Conservation (phyloP, 2,797 vertebrate species). For the Danionella dracula region DNA sequence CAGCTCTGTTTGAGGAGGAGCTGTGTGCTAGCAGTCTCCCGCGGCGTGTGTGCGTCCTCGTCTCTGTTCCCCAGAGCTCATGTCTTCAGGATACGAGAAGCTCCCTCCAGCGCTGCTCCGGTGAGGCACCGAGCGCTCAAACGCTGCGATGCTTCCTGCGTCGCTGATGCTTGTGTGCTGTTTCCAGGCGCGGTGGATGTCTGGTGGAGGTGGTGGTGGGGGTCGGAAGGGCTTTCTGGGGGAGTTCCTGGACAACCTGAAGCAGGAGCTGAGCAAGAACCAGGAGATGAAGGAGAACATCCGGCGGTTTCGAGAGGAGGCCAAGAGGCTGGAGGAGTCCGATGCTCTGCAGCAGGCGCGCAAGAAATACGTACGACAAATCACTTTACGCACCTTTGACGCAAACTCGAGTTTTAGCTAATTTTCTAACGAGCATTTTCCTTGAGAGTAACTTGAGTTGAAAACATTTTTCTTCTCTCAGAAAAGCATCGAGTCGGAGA, state of each 20-base stretch:
- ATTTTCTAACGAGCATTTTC: too few relatives aligned
- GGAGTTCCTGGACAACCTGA: slow-evolving; percentile 86
- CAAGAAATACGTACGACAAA: slow-evolving; percentile 88
- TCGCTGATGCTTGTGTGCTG: too few relatives aligned
- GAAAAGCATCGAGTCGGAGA: slow-evolving; percentile 97
- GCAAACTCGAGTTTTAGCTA: too few relatives aligned
- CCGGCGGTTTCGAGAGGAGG: slow-evolving; percentile 89
- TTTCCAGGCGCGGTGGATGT: slow-evolving; percentile 59
- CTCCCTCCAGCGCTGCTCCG: slow-evolving; percentile 53
- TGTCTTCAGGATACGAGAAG: slow-evolving; percentile 56
- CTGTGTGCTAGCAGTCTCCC: slow-evolving; percentile 60
- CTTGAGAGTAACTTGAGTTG: too few relatives aligned
- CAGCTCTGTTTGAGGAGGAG: slow-evolving; percentile 64
- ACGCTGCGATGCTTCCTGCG: too few relatives aligned
- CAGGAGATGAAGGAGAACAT: slow-evolving; percentile 98
- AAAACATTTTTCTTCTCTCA: slow-evolving; percentile 42
- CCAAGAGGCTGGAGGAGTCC: slow-evolving; percentile 90
- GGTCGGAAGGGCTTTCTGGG: slow-evolving; percentile 88
- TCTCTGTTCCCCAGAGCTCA: slow-evolving; percentile 55
- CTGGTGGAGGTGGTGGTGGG: slow-evolving; percentile 60
- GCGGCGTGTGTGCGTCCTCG: slow-evolving; percentile 43
- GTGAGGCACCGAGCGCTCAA: slow-evolving; percentile 45
- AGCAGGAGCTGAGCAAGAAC: slow-evolving; percentile 89
- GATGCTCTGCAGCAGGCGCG: slow-evolving; percentile 87
- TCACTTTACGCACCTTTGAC: too few relatives aligned